These are phyloP conservation scores for Alauda arvensis DNA, from an alignment of 2,797 vertebrate genomes.

Conservation along the genomic window DNA sequence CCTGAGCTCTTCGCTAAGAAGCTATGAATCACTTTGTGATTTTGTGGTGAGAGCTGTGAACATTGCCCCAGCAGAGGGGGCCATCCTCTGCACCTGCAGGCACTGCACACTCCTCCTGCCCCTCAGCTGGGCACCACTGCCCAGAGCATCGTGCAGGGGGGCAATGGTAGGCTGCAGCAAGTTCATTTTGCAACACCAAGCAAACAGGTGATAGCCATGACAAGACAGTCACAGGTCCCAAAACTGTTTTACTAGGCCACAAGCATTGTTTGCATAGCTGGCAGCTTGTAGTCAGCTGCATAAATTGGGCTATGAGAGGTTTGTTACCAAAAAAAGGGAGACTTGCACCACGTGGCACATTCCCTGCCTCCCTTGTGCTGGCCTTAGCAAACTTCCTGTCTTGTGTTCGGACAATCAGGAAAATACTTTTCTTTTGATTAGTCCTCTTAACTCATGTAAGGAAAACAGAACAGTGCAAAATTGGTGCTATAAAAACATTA, in stretches of 20 bases:
- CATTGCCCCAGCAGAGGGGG: background rate
- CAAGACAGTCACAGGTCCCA: rapidly evolving
- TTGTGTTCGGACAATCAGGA: background rate
- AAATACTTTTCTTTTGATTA: background rate
- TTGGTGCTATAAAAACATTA: background rate
- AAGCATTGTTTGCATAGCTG: background rate
- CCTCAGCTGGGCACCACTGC: no score
- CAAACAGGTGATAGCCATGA: background rate
- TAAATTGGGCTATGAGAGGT: background rate
- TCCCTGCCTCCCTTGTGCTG: background rate
- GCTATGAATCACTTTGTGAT: background rate
- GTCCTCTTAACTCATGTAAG: background rate
- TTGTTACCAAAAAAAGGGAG: background rate
- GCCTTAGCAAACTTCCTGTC: background rate
- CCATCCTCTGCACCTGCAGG: background rate
- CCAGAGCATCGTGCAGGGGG: rapidly evolving
- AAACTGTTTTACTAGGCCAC: background rate
- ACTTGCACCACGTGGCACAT: background rate
- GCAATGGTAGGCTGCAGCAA: rapidly evolving
- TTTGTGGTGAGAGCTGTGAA: background rate
- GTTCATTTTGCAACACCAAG: background rate
- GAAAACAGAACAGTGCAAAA: background rate
- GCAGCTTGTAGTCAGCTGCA: background rate
- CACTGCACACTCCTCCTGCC: rapidly evolving
- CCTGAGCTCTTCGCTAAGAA: background rate